Evolutionary conservation across 2,888 invertebrate genomes (phyloP).

Genomic region (Drymonia ruficornis): DNA sequence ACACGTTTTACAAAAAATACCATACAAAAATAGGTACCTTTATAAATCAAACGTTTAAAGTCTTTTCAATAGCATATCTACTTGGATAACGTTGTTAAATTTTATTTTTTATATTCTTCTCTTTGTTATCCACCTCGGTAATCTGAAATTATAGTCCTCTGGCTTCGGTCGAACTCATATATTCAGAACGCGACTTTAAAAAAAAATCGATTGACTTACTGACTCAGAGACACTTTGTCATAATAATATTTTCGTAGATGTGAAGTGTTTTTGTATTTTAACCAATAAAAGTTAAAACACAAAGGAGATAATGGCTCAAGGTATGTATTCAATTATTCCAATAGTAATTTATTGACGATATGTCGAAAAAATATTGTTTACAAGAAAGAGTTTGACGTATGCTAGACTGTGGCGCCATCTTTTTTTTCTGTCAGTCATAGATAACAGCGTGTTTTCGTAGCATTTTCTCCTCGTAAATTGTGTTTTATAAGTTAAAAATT

Average conservation of each 20-base stretch:
- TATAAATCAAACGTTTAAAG: no score
- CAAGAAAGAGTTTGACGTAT: slow-evolving; percentile 64
- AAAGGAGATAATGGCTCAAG: slow-evolving; percentile 61
- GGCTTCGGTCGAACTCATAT: no score
- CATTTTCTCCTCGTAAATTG: slow-evolving; percentile 16
- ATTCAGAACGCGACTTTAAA: slow-evolving; percentile 39
- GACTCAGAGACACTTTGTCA: slow-evolving; percentile 49
- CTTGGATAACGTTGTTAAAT: no score
- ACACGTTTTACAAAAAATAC: no score
- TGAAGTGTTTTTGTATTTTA: slow-evolving; percentile 17
- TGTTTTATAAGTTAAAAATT: slow-evolving; percentile 11
- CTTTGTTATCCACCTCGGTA: no score
- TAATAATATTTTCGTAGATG: slow-evolving; percentile 30
- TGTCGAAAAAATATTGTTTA: slow-evolving; percentile 36
- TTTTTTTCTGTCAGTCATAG: slow-evolving; percentile 49
- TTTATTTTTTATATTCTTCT: no score
- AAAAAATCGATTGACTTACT: slow-evolving; percentile 48
- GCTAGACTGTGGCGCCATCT: slow-evolving; percentile 72
- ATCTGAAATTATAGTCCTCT: no score
- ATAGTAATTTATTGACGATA: background rate
- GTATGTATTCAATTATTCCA: slow-evolving; percentile 50
- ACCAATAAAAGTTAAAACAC: slow-evolving; percentile 22
- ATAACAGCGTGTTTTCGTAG: slow-evolving; percentile 45
- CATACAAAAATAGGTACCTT: no score
- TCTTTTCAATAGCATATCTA: no score